Base-by-base conservation (phyloP, 1,140 invertebrate genomes). In the Cyclina sinensis region DNA sequence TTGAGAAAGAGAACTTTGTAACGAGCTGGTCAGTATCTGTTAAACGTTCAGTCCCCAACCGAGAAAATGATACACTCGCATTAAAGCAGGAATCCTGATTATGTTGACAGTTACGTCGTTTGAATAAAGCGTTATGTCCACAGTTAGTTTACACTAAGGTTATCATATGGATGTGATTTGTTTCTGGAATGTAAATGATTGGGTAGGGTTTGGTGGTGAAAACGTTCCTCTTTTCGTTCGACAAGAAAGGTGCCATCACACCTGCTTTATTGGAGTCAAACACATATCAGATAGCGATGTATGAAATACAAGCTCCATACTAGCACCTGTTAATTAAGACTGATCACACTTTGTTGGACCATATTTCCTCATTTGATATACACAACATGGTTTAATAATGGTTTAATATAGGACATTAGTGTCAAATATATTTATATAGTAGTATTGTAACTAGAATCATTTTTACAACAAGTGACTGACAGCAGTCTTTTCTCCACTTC, bases 111-210 rank as follows among this genome's bases (percentile, higher is more conserved):
- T 73, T 54, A 84, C 74, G 68, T 30, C 43, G 65, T 30, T 48
- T 73, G 65, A 84, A 35, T 73, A 62, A 35, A 18, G 32, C 32
- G 62, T 84, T 70, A 70, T 54, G 68, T 65, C 74, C 27, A 35
- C n/a, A 46, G 30, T 81, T 57, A 62, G 35, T 65, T 81, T 46
- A 43, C 57, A 18, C 48, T 12, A 30, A 43, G 3, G 54, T 65
- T 43, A 81, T 62, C 65, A n/a, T 12, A 7, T 46, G 32, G 30
- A 32, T 65, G 39, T 11, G 59, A 65, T 81, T 32, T 57, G 35
- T 51, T 24, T 4, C 27, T 54, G 68, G 68, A 70, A 84, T 84
- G 82, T 84, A 74, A 84, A 84, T 84, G 62, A 84, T 32, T 14
- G 82, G 82, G 51, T 84, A 51, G 32, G 3, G 24, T 46, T 54